A percentile compares a stretch with the other conserved stretches of the same genome.
Conservation (phyloP, 1,140 invertebrate genomes). For the Xylocopa sonorina region DNA sequence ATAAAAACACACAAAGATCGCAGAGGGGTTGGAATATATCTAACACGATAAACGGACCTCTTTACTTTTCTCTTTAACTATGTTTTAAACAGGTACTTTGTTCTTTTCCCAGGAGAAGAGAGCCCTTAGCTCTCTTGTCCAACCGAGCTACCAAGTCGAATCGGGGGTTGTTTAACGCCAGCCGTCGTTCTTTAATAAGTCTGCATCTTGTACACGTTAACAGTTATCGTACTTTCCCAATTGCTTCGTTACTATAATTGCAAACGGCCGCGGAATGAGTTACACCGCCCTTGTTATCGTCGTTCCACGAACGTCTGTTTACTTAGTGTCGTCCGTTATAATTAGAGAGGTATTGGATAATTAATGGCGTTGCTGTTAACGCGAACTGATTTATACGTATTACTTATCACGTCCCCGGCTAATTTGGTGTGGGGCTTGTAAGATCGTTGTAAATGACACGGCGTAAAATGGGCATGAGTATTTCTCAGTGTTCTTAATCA, state of each 20-base stretch:
- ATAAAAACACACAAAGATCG: background rate
- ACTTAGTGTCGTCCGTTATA: slow-evolving; percentile 3
- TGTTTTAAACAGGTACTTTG: slow-evolving; percentile 27
- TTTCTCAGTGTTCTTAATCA: background rate
- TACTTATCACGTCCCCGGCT: slow-evolving; percentile 4
- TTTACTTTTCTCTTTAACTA: background rate
- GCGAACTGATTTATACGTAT: slow-evolving; percentile 2
- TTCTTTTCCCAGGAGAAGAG: no score
- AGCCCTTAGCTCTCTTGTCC: slow-evolving; percentile 11
- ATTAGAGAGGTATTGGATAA: slow-evolving; percentile 15
- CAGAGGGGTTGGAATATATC: background rate
- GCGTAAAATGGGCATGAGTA: background rate
- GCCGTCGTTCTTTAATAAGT: slow-evolving; percentile 8
- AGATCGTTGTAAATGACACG: slow-evolving; percentile 10
- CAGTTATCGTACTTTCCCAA: slow-evolving; percentile 6
- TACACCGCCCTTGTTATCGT: slow-evolving; percentile 2
- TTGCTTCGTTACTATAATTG: slow-evolving; percentile 7
- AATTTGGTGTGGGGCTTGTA: slow-evolving; percentile 60
- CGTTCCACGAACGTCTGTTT: background rate
- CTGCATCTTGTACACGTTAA: slow-evolving; percentile 19
- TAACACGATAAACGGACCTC: background rate
- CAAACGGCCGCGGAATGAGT: background rate
- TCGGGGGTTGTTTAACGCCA: background rate
- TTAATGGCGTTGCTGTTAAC: slow-evolving; percentile 13
- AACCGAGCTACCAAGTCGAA: no score